Base-by-base conservation (phyloP, 2,113 vertebrate genomes). In the Amblyopsis rosae region DNA sequence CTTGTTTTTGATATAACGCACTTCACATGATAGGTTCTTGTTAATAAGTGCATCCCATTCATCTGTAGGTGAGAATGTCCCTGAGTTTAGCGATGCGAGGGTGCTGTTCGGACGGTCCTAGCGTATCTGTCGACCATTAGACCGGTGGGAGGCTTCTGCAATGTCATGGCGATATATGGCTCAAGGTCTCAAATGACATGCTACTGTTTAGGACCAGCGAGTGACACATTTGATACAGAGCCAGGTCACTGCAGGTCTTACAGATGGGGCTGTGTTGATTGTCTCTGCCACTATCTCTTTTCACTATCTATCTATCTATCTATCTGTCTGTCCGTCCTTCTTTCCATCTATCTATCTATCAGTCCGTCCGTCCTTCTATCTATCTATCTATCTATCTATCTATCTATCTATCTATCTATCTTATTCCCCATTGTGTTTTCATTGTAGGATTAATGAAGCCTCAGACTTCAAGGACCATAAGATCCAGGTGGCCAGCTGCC, bases 401-500 rank as follows among this genome's bases (percentile, higher is more conserved):
- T 19, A 15, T 53, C 12, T 26, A 8, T 32, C 67, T 47, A 54
- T 59, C 57, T 53, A 51, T 53, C 50, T 76, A 32, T 71, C 26
- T 64, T 32, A 61, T 45, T 48, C 3, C 41, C 35, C 19, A 19
- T 54, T 53, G 50, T 47, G 67, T 12, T 10, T 5, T 50, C 46
- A 57, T 4, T 19, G 56, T 45, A 99, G 97, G 89, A 97, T 99
- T n/a, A 77, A 92, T 0, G 91, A 92, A 77, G 94, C 95, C 0
- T 65, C 80, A 13, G 72, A 89, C 46, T 91, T 92, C 83, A 91
- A 89, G 68, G 90, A 90, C 13, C 87, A 90, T 69, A 80, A 85
- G 77, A 95, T 99, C 66, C 95, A 94, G 11, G 93, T 94, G 1
- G 90, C 90, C 63, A 99, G 97, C 77, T 86, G 48, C 9, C 88